Conservation (phyloP, 2,113 vertebrate genomes). For the Coreoperca whiteheadi region DNA sequence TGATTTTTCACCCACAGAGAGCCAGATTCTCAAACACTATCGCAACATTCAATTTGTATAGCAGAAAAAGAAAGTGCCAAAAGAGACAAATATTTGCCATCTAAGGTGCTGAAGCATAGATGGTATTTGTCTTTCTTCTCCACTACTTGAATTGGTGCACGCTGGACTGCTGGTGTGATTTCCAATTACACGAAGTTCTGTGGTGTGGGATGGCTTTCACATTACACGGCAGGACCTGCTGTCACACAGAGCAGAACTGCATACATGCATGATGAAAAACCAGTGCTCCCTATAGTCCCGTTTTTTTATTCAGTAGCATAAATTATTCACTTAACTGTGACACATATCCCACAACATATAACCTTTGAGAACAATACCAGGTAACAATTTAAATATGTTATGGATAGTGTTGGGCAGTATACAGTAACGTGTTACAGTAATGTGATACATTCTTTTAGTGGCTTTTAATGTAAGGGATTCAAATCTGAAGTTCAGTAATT, state of each 20-base stretch:
- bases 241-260: slow-evolving; percentile 41
- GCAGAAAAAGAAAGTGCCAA: slow-evolving; percentile 21
- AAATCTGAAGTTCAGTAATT: not conserved
- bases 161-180: slow-evolving; percentile 48
- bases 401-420: not conserved
- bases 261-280: slow-evolving; percentile 34
- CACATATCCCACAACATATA: not conserved
- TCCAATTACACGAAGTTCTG: slow-evolving; percentile 57
- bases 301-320: slow-evolving; percentile 29
- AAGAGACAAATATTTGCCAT: slow-evolving; percentile 56
- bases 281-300: not conserved
- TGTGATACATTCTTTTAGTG: not conserved
- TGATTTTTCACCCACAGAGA: slow-evolving; percentile 26
- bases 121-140: slow-evolving; percentile 43
- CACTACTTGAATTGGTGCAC: slow-evolving; percentile 24
- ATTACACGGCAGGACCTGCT: slow-evolving; percentile 33
- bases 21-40: slow-evolving; percentile 39
- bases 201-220: slow-evolving; percentile 56
- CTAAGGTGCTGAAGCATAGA: slow-evolving; percentile 14
- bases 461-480: not conserved
- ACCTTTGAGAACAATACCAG: not conserved
- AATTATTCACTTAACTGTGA: slow-evolving; percentile 30
- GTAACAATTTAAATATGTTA: not conserved
- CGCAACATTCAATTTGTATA: slow-evolving; percentile 48
- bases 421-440: not conserved